phyloP scores from a whole-genome alignment of 2,888 invertebrate species.

The Pyrrhia umbra region DNA sequence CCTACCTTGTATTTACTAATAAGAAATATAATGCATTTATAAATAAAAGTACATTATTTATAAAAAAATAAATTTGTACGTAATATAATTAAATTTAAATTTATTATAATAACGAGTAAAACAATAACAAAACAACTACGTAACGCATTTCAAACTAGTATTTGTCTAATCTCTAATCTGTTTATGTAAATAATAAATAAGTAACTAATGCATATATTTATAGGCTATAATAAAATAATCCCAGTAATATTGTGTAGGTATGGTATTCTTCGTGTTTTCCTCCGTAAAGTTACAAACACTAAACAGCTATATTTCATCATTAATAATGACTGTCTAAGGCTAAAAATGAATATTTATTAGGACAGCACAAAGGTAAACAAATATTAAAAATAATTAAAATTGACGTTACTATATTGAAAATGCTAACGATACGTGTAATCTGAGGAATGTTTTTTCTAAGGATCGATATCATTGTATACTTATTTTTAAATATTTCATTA shows the following conservation, averaged over 20 bases:
- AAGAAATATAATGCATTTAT: too few relatives aligned
- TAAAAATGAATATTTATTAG: conserved; percentile 16
- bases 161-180: conserved; percentile 32
- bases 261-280: conserved; percentile 1
- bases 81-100: too few relatives aligned
- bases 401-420: not conserved
- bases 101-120: conserved; percentile 3
- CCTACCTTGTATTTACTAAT: too few relatives aligned
- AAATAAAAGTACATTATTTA: too few relatives aligned
- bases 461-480: too few relatives aligned
- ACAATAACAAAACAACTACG: conserved; percentile 29
- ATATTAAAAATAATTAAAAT: not conserved
- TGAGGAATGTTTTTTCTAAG: too few relatives aligned
- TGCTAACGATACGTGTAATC: not conserved
- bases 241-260: conserved; percentile 14
- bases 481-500: too few relatives aligned
- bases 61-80: too few relatives aligned
- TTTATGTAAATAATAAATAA: conserved; percentile 49
- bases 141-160: conserved; percentile 9
- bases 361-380: conserved; percentile 33
- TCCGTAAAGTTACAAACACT: conserved; percentile 4
- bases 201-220: conserved; percentile 29
- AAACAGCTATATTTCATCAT: conserved; percentile 12
- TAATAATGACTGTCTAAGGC: conserved; percentile 4
- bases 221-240: conserved; percentile 46